Conservation (phyloP, 2,113 vertebrate genomes). For the Cyphomyrus plagiostoma region DNA sequence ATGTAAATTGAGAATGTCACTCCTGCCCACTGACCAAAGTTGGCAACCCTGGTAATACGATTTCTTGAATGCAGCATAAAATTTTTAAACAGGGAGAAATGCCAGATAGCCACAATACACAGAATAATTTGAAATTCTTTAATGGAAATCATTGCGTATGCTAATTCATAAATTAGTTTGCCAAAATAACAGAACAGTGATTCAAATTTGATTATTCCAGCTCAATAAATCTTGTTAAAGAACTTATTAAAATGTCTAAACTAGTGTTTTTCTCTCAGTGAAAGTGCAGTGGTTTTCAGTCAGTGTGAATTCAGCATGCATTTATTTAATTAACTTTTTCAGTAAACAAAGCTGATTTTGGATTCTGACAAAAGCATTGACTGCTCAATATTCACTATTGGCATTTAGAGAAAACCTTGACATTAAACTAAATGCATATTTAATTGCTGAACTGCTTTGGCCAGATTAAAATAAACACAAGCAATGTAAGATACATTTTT, state of each 20-base stretch:
- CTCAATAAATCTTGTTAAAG: neutral
- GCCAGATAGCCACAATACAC: conserved; percentile 3
- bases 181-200: neutral
- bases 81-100: neutral
- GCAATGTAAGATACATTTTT: neutral
- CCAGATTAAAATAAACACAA: neutral
- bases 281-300: neutral
- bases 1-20: neutral
- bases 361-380: neutral
- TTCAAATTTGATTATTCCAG: neutral
- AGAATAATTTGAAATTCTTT: neutral
- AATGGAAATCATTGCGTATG: neutral
- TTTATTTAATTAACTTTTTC: neutral
- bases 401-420: neutral
- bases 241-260: neutral
- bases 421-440: neutral
- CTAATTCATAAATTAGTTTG: neutral
- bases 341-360: neutral
- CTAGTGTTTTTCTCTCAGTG: neutral
- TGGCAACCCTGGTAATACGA: neutral
- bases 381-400: neutral
- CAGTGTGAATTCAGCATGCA: neutral
- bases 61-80: neutral
- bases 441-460: neutral
- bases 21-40: neutral